A percentile compares a stretch with the other conserved stretches of the same genome.
Evolutionary conservation across 2,888 invertebrate genomes (phyloP).

Genomic region (Oxycera nigricornis): DNA sequence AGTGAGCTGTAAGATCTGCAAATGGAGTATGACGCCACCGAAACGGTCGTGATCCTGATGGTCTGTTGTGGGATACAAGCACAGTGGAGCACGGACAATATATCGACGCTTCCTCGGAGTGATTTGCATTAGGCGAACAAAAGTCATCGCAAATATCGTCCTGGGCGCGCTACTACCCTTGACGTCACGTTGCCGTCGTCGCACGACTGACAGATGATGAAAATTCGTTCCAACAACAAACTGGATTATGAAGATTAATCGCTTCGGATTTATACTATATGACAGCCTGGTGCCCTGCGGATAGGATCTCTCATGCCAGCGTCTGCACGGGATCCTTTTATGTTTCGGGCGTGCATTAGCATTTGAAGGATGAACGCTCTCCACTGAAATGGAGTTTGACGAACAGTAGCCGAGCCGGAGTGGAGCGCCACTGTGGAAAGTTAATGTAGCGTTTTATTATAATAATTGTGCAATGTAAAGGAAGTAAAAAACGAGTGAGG

Average conservation of each 20-base stretch:
- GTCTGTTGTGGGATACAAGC: too few relatives aligned
- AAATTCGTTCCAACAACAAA: slow-evolving; percentile 43
- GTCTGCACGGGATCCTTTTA: neutral
- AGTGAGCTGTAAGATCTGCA: too few relatives aligned
- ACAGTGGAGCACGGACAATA: too few relatives aligned
- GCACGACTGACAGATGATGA: slow-evolving; percentile 46
- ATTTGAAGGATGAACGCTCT: slow-evolving; percentile 19
- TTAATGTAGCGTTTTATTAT: slow-evolving; percentile 44
- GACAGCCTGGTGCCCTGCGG: slow-evolving; percentile 31
- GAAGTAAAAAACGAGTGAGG: slow-evolving; percentile 30
- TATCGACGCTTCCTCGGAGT: too few relatives aligned
- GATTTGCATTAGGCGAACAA: neutral
- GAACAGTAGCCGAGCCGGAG: neutral
- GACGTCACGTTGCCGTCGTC: slow-evolving; percentile 1
- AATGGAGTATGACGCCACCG: too few relatives aligned
- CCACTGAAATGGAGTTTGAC: slow-evolving; percentile 20
- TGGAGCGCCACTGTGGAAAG: slow-evolving; percentile 20
- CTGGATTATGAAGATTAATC: slow-evolving; percentile 47
- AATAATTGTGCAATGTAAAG: slow-evolving; percentile 30
- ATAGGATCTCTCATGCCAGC: neutral
- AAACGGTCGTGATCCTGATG: too few relatives aligned
- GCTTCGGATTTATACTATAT: slow-evolving; percentile 42
- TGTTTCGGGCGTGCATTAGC: slow-evolving; percentile 3
- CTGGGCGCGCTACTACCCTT: neutral
- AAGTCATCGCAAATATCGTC: neutral